These are phyloP conservation scores for cattle (Bos taurus) DNA, from an alignment of 2,113 vertebrate genomes.

Conservation along the genomic window ARS-UCD2.0 NC_037331.1:23630501-23631000, in stretches of 20 bases:
- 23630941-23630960: neutral
- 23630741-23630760: slow-evolving; percentile 16
- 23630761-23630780: accelerated
- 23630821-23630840: neutral
- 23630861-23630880: neutral
- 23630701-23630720: slow-evolving; percentile 53
- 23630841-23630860: neutral
- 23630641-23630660: slow-evolving; percentile 47
- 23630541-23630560: slow-evolving; percentile 75
- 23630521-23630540: slow-evolving; percentile 32
- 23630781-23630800: neutral
- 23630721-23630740: neutral
- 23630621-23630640: slow-evolving; percentile 64
- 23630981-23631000: neutral
- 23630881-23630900: neutral
- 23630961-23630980: neutral
- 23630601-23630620: slow-evolving; percentile 47
- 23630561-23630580: slow-evolving; percentile 65
- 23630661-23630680: slow-evolving; percentile 64
- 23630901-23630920: neutral
- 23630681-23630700: slow-evolving; percentile 51
- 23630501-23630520: slow-evolving; percentile 48
- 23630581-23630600: slow-evolving; percentile 64
- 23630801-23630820: neutral
- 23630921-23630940: neutral